Percentiles rank a stretch among this genome's conserved stretches.
These are phyloP conservation scores for Carettochelys insculpta DNA, from an alignment of 2,113 vertebrate species.

Conservation along the genomic window DNA sequence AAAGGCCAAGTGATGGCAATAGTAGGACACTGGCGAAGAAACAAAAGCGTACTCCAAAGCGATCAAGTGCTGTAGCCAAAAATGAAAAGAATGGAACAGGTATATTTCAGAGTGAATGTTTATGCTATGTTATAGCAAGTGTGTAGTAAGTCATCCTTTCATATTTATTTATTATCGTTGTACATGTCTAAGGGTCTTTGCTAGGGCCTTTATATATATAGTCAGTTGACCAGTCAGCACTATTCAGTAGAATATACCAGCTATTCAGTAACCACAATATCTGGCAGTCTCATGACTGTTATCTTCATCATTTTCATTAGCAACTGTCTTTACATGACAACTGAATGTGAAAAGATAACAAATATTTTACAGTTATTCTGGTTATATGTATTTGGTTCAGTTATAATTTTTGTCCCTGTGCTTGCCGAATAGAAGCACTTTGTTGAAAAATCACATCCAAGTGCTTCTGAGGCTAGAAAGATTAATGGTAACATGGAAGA, in stretches of 20 bases:
- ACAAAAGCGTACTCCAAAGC: conserved; percentile 94
- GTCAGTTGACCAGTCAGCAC: rapidly evolving
- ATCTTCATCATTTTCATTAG: background rate
- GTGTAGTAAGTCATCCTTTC: rapidly evolving
- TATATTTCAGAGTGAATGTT: conserved; percentile 46
- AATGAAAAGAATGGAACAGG: conserved; percentile 94
- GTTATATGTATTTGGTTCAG: background rate
- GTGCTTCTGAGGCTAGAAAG: background rate
- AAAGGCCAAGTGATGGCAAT: conserved; percentile 85
- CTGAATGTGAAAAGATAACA: background rate
- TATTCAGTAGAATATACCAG: background rate
- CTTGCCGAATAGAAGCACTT: background rate
- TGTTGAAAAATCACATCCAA: background rate
- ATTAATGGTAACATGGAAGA: rapidly evolving
- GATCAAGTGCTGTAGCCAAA: conserved; percentile 81
- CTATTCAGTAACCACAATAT: background rate
- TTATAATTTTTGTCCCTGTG: background rate
- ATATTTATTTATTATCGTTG: rapidly evolving
- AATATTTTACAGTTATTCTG: background rate
- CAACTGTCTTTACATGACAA: background rate
- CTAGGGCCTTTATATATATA: background rate
- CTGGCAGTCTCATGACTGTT: background rate
- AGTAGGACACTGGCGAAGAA: conserved; percentile 88
- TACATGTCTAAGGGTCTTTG: background rate
- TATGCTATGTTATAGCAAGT: background rate